Conservation (phyloP, 2,797 vertebrate genomes). For the Sebastes taczanowskii region DNA sequence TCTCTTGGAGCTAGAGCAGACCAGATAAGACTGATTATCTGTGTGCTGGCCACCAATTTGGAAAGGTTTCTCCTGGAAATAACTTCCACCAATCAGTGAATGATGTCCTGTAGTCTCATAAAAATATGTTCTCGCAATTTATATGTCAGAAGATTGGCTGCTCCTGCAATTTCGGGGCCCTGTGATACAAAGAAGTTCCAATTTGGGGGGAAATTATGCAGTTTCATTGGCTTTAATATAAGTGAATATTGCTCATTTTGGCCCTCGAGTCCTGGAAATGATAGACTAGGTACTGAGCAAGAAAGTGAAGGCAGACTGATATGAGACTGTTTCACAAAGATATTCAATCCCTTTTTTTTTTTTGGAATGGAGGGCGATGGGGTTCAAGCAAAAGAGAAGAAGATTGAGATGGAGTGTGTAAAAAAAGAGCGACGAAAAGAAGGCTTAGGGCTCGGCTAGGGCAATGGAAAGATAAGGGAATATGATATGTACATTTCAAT, state of each 20-base stretch:
- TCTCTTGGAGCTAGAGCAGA: slow-evolving; percentile 31
- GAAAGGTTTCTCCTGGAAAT: slow-evolving; percentile 1
- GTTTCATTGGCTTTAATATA: slow-evolving; percentile 40
- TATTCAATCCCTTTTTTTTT: slow-evolving; percentile 18
- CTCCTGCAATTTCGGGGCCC: background rate
- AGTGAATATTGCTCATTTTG: slow-evolving; percentile 41
- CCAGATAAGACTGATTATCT: slow-evolving; percentile 36
- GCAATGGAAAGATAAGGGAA: slow-evolving; percentile 41
- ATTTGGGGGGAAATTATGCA: slow-evolving; percentile 21
- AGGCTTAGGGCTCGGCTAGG: slow-evolving; percentile 11
- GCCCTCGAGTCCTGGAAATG: slow-evolving; percentile 23
- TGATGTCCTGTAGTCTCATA: background rate
- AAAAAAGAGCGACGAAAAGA: slow-evolving; percentile 11
- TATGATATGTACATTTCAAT: slow-evolving; percentile 45
- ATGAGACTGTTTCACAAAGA: slow-evolving; percentile 42
- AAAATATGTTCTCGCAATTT: slow-evolving; percentile 2
- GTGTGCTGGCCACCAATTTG: slow-evolving; percentile 7
- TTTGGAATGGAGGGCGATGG: slow-evolving; percentile 19
- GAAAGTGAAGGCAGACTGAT: slow-evolving; percentile 34
- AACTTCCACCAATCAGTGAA: background rate
- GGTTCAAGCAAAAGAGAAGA: slow-evolving; percentile 30
- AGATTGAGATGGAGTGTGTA: slow-evolving; percentile 17
- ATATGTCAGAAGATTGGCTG: slow-evolving; percentile 6
- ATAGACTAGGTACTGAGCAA: slow-evolving; percentile 23
- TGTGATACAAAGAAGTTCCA: slow-evolving; percentile 7